Base-by-base conservation (phyloP, 2,888 invertebrate genomes). In the Brenthis daphne region DNA sequence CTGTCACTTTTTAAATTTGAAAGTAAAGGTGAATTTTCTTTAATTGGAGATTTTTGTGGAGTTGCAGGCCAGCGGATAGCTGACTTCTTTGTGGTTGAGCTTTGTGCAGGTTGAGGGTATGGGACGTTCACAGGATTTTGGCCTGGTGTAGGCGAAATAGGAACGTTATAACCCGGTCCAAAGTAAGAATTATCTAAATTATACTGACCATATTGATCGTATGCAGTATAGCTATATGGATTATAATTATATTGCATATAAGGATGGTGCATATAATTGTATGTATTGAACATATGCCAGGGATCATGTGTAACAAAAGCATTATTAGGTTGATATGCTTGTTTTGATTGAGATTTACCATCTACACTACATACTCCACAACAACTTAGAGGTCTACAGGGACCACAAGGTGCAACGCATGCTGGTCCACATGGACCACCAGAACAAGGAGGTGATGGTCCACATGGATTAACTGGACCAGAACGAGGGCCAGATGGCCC, bases 351-450 rank as follows among this genome's bases (percentile, higher is more conserved):
- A 13, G 16, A 24, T 54, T 53, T 47, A 29, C 29, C 6, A 3
- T 47, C 48, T 48, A 58, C 5, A 14, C 5, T 48, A 58, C 8
- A 48, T 48, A 75, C 69, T 4, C 77, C 73, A 54, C 77, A 76
- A 4, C 79, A 69, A 14, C 75, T 75, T 20, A 76, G 74, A 50
- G 77, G 77, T 4, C 79, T 74, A 60, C 76, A 74, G 1, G 77
- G 29, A 29, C 29, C 29, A 29, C 29, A 29, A 29, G 29, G 29
- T 29, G 29, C 3, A 29, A 29, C 29, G 29, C 29, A 29, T 29
- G 29, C 5, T 29, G 29, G 77, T 5, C 71, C 73, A 63, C 79
- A 81, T 2, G 78, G 70, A 4, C 75, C 75, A 65, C 79, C 77
- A 8, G 76, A 61, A 61, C 73, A 68, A 0, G 76, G 75, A 2